A percentile compares a stretch with the other conserved stretches of the same genome.
These are phyloP conservation scores for Nemapogon koenigi DNA, from an alignment of 2,888 invertebrate species.

Conservation along the genomic window DNA sequence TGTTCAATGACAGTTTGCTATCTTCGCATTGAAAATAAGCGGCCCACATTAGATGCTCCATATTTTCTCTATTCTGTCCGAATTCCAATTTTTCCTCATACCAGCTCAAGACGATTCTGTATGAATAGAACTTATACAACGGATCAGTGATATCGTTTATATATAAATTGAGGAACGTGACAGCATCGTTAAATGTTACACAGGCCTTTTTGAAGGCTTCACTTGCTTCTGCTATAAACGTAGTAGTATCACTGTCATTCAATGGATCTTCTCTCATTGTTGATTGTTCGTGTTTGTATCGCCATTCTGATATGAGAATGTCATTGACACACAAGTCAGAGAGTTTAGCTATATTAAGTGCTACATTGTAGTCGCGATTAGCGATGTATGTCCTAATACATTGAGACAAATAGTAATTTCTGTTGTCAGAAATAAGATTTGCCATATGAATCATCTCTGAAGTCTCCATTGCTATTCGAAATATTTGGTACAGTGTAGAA, in stretches of 20 bases:
- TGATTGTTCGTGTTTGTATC: slow-evolving; percentile 47
- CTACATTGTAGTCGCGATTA: slow-evolving; percentile 58
- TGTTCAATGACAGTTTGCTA: slow-evolving; percentile 32
- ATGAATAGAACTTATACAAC: slow-evolving; percentile 58
- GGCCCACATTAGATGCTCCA: slow-evolving; percentile 56
- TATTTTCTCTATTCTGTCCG: slow-evolving; percentile 39
- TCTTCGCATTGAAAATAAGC: slow-evolving; percentile 41
- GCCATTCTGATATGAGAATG: slow-evolving; percentile 63
- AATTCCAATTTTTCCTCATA: slow-evolving; percentile 47
- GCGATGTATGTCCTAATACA: slow-evolving; percentile 61
- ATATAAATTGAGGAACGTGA: slow-evolving; percentile 67
- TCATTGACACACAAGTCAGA: slow-evolving; percentile 52
- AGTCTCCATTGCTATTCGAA: slow-evolving; percentile 65
- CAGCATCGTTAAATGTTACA: slow-evolving; percentile 67
- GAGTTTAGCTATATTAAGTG: slow-evolving; percentile 63
- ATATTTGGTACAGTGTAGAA: slow-evolving; percentile 46
- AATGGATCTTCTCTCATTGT: slow-evolving; percentile 29
- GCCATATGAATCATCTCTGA: slow-evolving; percentile 59
- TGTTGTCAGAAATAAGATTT: slow-evolving; percentile 42
- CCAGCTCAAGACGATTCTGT: slow-evolving; percentile 54
- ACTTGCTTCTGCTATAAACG: slow-evolving; percentile 68
- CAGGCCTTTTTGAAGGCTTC: slow-evolving; percentile 65
- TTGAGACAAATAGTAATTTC: slow-evolving; percentile 50
- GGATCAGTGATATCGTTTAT: slow-evolving; percentile 50
- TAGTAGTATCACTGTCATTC: slow-evolving; percentile 41